Evolutionary conservation across 1,140 invertebrate genomes (phyloP).

Genomic region (Drosophila nikananu): DNA sequence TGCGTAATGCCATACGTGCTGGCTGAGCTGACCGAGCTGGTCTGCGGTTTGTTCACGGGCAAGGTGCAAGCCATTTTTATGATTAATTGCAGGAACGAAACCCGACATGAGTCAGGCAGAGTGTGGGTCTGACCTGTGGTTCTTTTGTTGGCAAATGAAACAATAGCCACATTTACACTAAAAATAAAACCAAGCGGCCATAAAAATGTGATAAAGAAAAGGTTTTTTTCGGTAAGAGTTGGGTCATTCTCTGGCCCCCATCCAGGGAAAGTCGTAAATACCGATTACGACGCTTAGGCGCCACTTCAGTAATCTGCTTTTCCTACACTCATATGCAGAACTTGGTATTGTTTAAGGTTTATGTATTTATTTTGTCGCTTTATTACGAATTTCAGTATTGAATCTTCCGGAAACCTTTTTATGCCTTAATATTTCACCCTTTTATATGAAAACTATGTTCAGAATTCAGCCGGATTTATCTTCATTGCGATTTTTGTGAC

Average conservation of each 20-base stretch:
- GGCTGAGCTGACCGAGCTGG: constrained; percentile 35
- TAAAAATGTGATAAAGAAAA: constrained; percentile 80
- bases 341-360: not conserved
- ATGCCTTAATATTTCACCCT: not conserved
- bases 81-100: constrained; percentile 73
- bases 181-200: constrained; percentile 74
- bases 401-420: not conserved
- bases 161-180: constrained; percentile 63
- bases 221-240: constrained; percentile 15
- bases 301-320: constrained; percentile 22
- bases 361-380: constrained; percentile 3
- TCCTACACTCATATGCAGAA: constrained; percentile 6
- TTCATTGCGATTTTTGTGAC: constrained; percentile 19
- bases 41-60: constrained; percentile 37
- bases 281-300: constrained; percentile 27
- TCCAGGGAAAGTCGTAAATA: constrained; percentile 21
- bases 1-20: constrained; percentile 79
- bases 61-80: constrained; percentile 77
- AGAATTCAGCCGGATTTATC: not conserved
- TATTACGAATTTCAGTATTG: not conserved
- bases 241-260: constrained; percentile 27
- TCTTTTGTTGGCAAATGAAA: constrained; percentile 64
- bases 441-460: not conserved
- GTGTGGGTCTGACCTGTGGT: constrained; percentile 1
- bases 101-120: constrained; percentile 22